Conservation (phyloP, 2,797 vertebrate genomes). For the Buceros bicornis region DNA sequence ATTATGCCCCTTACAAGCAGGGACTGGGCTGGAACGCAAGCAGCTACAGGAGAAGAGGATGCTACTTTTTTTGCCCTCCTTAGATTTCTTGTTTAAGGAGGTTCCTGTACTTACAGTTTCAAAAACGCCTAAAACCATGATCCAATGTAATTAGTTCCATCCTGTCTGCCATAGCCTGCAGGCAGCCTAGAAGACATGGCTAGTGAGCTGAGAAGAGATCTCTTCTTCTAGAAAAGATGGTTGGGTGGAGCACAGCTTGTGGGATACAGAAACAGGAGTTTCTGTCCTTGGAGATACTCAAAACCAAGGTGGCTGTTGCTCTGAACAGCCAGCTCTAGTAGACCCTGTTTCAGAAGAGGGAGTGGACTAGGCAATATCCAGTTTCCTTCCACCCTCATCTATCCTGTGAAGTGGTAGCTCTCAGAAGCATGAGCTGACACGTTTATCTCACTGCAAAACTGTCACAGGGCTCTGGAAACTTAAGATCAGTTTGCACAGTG, state of each 20-base stretch:
- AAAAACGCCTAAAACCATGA: not conserved
- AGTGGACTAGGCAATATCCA: not conserved
- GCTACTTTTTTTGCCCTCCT: rapidly evolving
- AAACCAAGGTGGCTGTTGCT: not conserved
- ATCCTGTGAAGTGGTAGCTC: not conserved
- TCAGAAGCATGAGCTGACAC: not conserved
- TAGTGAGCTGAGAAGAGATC: not conserved
- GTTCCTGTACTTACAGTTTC: not conserved
- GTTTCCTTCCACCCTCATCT: not conserved
- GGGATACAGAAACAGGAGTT: not conserved
- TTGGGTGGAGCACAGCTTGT: not conserved
- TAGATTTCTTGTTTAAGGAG: not conserved
- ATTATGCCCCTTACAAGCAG: not conserved
- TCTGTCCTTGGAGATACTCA: not conserved
- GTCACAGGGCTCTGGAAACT: not conserved
- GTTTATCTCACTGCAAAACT: not conserved
- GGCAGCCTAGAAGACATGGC: not conserved
- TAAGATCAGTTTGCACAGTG: not conserved
- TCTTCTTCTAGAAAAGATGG: not conserved
- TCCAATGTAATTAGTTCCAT: not conserved
- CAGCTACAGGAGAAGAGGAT: rapidly evolving
- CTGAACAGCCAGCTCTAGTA: not conserved
- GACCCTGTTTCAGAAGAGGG: not conserved
- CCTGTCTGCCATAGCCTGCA: not conserved
- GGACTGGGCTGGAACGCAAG: not conserved